These are phyloP conservation scores for Caranx melampygus DNA, from an alignment of 2,113 vertebrate species.

Conservation along the genomic window DNA sequence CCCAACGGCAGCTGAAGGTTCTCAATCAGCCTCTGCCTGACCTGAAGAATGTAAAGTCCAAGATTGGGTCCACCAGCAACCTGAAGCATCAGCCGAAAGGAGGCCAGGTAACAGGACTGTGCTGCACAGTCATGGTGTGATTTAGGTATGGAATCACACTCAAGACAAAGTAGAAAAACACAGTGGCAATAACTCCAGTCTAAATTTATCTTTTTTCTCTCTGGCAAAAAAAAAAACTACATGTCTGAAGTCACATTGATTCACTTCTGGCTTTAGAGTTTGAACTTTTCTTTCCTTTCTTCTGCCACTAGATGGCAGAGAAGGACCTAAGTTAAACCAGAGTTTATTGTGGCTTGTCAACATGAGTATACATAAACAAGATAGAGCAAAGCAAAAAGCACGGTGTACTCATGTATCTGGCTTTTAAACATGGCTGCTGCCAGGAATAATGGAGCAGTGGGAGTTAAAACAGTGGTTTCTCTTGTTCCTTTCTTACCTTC, in stretches of 20 bases:
- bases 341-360: no score
- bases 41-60: conserved; percentile 95
- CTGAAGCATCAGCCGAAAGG: conserved; percentile 95
- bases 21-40: conserved; percentile 94
- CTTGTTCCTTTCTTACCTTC: no score
- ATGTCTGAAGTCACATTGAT: not conserved
- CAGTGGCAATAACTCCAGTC: not conserved
- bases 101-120: conserved; percentile 88
- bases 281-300: not conserved
- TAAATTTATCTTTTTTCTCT: not conserved
- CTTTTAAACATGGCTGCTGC: no score
- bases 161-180: not conserved
- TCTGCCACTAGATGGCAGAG: conserved; percentile 52
- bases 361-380: no score
- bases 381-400: not conserved
- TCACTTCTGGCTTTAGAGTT: not conserved
- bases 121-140: no score
- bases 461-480: not conserved
- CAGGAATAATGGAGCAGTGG: not conserved
- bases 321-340: not conserved
- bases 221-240: not conserved
- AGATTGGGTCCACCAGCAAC: conserved; percentile 94
- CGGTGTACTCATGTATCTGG: no score
- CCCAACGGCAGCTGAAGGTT: conserved; percentile 92
- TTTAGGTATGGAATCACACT: not conserved